Evolutionary conservation across 1,140 invertebrate species (phyloP), one percentile per base, ranked within the genome.

Genomic region (Mesaphorura yosii): DNA sequence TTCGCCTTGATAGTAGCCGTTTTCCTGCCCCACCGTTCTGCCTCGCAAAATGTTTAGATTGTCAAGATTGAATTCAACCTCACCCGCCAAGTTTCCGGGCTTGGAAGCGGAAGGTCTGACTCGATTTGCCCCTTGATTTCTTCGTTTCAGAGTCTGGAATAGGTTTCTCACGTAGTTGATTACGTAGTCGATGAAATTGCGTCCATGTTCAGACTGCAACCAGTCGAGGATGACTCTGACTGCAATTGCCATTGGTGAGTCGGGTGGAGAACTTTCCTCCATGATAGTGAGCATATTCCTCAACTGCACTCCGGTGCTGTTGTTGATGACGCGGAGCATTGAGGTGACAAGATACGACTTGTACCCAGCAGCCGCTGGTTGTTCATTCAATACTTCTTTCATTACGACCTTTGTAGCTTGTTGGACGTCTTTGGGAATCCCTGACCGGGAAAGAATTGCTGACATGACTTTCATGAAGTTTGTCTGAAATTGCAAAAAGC

Each of bases 381-480:
- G 12, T 10, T 25, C n/a, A 22, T 52, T 52, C 25, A 52, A 28
- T 28, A 52, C 20, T 28, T 42, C 27, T 25, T 29, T 52, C 50
- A 52, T 52, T 39, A 52, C 12, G 5, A 22, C 34, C 19, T 29
- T 12, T 12, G 39, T 26, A 15, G 48, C 10, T 10, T 4, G 3
- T 28, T 5, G 27, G 4, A 52, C 41, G 7, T 19, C 17, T 26
- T 7, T 25, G 5, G 50, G 41, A 5, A 23, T 19, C 25, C 10
- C 12, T 7, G 38, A 29, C 5, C 12, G 26, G 28, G 45, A 27
- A 5, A 52, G 17, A 6, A 52, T 6, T 5, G 26, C 27, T 5
- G 39, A 14, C 20, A 52, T 6, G 22, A 45, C 22, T 45, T 52
- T 52, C 6, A 52, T 44, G 41, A 52, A 52, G 22, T 52, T 52